Base-by-base conservation (phyloP, 2,888 invertebrate genomes). In the Sarcophaga caerulescens region DNA sequence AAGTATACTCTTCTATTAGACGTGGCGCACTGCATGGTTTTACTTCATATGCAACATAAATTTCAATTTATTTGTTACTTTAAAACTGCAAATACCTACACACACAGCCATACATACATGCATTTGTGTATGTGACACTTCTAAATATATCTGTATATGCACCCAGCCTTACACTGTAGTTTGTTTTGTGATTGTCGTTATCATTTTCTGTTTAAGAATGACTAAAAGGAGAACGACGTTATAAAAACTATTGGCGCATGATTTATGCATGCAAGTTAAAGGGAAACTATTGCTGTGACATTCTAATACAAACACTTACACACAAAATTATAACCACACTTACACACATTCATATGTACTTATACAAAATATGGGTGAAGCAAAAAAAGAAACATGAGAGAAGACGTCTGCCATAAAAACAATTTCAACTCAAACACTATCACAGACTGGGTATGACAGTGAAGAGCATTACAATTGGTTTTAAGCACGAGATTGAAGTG, bases 181-280 rank as follows among this genome's bases (percentile, higher is more conserved):
- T 10, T 35, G 8, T 35, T 35, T 35, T 69, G 59, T 60, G 44
- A 19, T 6, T 79, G 63, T 17, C 69, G 70, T 73, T 23, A 23
- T 52, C 63, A 45, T 25, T 68, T 79, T 45, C 21, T 66, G 59
- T 74, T 35, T 68, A 57, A 19, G 57, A 19, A 74, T 77, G 74
- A 52, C 83, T 83, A 78, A 81, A 81, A 84, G 68, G 73, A 80
- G 73, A 77, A 81, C 69, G 78, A 81, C 69, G 78, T 68, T 82
- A 84, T 74, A 84, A 86, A 83, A 86, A 85, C 77, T 81, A 86
- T 84, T 86, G 83, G 81, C 73, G 80, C 86, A 86, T 86, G 86
- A 86, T 86, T 86, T 84, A 86, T 86, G 81, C 52, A 84, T 60
- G 25, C 59, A 65, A 78, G 44, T 81, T 83, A 74, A 84, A 86